Conservation (phyloP, 2,797 vertebrate genomes). For the Pseudopleuronectes americanus region DNA sequence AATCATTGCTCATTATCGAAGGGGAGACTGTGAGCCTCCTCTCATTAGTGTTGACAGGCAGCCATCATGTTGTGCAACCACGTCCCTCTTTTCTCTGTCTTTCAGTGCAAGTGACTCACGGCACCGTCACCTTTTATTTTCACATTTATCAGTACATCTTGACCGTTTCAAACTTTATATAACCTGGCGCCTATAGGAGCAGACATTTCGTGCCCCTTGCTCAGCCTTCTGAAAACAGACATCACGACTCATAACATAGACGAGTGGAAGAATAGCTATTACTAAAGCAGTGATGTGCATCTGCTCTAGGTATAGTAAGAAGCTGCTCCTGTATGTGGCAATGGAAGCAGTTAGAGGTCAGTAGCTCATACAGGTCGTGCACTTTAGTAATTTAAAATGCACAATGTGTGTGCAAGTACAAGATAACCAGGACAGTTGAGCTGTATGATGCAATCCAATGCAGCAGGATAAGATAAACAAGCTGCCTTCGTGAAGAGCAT, state of each 20-base stretch:
- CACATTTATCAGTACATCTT: neutral
- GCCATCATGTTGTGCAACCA: slow-evolving; percentile 57
- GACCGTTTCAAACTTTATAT: neutral
- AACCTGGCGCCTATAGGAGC: neutral
- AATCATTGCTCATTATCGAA: slow-evolving; percentile 42
- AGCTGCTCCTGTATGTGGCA: too few relatives aligned
- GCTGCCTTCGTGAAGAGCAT: too few relatives aligned
- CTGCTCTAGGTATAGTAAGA: neutral
- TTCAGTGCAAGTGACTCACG: neutral
- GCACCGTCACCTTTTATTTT: neutral
- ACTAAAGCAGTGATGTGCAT: neutral
- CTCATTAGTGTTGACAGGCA: slow-evolving; percentile 54
- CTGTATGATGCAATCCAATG: too few relatives aligned
- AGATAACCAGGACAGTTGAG: neutral
- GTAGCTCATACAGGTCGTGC: too few relatives aligned
- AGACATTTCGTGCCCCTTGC: too few relatives aligned
- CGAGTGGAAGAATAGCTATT: neutral
- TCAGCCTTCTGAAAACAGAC: too few relatives aligned
- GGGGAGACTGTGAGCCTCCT: slow-evolving; percentile 19
- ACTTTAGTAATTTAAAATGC: too few relatives aligned
- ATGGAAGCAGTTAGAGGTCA: too few relatives aligned
- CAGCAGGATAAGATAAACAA: too few relatives aligned
- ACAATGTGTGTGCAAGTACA: neutral
- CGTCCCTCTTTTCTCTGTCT: slow-evolving; percentile 4
- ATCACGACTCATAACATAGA: neutral